A percentile compares a stretch with the other conserved stretches of the same genome.
Conservation (phyloP, 2,797 vertebrate genomes). For the Arvicola amphibius region DNA sequence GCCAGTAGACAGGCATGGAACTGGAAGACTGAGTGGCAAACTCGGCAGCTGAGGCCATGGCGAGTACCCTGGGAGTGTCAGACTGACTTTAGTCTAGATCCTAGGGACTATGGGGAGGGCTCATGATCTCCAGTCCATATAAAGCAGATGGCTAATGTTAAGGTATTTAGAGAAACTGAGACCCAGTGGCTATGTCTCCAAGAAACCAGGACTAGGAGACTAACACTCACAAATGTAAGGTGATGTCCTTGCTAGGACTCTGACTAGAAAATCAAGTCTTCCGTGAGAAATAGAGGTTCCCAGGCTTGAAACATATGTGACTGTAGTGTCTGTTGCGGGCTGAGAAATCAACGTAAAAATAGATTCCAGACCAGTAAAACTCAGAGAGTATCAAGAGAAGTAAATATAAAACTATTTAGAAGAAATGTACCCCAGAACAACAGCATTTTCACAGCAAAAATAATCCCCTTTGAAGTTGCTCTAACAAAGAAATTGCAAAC, state of each 20-base stretch:
- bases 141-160: neutral
- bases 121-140: neutral
- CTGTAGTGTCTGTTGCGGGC: constrained; percentile 19
- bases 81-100: neutral
- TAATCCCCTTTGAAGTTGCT: constrained; percentile 58
- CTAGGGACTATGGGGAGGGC: neutral
- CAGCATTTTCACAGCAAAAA: constrained; percentile 55
- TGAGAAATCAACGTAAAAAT: constrained; percentile 70
- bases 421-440: constrained; percentile 47
- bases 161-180: constrained; percentile 14
- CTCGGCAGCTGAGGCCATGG: neutral
- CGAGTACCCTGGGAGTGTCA: neutral
- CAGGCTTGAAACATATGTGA: constrained; percentile 39
- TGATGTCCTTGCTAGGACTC: neutral
- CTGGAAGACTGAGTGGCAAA: neutral
- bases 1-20: neutral
- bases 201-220: constrained; percentile 29
- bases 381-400: constrained; percentile 41
- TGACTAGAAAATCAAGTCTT: constrained; percentile 22
- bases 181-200: neutral
- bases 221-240: neutral
- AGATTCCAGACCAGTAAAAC: constrained; percentile 49
- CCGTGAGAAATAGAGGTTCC: constrained; percentile 22
- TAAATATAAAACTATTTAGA: neutral
- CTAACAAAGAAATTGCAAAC: constrained; percentile 52